Evolutionary conservation across 2,888 invertebrate species (phyloP).

Genomic region (Erpobdella octoculata): DNA sequence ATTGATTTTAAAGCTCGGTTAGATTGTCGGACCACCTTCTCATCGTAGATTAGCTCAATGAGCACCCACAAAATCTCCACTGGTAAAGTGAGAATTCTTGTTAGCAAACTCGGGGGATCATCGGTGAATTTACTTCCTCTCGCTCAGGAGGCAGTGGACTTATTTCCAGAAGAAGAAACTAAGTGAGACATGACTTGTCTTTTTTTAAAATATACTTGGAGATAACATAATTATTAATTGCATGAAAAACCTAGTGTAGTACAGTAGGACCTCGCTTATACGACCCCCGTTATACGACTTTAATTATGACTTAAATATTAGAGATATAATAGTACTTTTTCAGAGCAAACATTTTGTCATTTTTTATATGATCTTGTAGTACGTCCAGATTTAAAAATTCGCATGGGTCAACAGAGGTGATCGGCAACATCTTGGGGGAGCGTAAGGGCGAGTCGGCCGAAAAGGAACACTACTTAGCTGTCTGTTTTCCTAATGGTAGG

Average conservation of each 20-base stretch:
- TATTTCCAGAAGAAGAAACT: neutral
- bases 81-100: constrained; percentile 60
- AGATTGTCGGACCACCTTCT: neutral
- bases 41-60: constrained; percentile 53
- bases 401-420: constrained; percentile 64
- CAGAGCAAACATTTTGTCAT: neutral
- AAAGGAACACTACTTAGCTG: constrained; percentile 57
- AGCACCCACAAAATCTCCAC: constrained; percentile 56
- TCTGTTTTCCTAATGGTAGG: constrained; percentile 63
- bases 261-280: no score
- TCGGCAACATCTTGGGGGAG: constrained; percentile 59
- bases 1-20: no score
- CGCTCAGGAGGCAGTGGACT: neutral
- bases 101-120: constrained; percentile 68
- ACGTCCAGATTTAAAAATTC: constrained; percentile 59
- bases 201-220: neutral
- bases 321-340: no score
- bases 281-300: no score
- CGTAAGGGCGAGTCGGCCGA: neutral
- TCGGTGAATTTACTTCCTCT: constrained; percentile 58
- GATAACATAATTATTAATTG: neutral
- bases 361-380: neutral
- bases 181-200: neutral
- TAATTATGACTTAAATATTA: no score
- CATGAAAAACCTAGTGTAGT: no score